These are phyloP conservation scores for Tryphoninae sp. DNA, from an alignment of 2,888 invertebrate genomes.

Conservation along the genomic window DNA sequence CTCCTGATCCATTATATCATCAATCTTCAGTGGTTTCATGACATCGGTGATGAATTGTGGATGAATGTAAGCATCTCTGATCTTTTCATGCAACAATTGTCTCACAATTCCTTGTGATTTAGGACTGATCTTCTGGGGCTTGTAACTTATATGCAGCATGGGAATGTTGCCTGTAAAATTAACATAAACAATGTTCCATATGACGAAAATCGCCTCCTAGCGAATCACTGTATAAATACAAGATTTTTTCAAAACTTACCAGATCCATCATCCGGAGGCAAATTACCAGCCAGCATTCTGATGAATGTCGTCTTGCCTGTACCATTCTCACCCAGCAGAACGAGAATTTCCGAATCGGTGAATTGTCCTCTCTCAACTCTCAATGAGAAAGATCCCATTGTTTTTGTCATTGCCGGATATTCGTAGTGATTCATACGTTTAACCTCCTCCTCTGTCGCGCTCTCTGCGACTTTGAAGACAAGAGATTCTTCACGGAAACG, in stretches of 20 bases:
- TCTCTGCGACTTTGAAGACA: conserved; percentile 99
- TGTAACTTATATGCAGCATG: conserved; percentile 98
- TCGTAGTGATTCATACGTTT: conserved; percentile 98
- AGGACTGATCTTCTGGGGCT: conserved; percentile 99
- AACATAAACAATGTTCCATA: conserved; percentile 2
- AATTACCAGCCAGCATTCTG: conserved; percentile 97
- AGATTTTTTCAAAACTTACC: conserved; percentile 80
- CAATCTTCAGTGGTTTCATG: conserved; percentile 98
- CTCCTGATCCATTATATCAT: conserved; percentile 98
- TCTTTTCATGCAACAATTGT: conserved; percentile 96
- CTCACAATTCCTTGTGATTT: conserved; percentile 97
- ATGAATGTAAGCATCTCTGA: conserved; percentile 98
- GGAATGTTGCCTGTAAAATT: conserved; percentile 87
- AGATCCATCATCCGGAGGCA: conserved; percentile 92
- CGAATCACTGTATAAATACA: conserved; percentile 25
- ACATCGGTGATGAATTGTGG: conserved; percentile 99
- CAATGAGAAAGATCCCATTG: conserved; percentile 90
- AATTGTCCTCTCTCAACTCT: conserved; percentile 95
- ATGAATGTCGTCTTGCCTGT: conserved; percentile 99
- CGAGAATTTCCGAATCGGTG: conserved; percentile 99
- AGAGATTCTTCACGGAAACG: conserved; percentile 98
- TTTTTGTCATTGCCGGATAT: conserved; percentile 96
- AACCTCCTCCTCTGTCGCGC: conserved; percentile 98
- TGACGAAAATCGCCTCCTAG: conserved; percentile 27
- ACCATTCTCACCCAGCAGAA: conserved; percentile 98